Percentiles rank a stretch among this genome's conserved stretches.
These are phyloP conservation scores for Ceyx cyanopectus DNA, from an alignment of 2,113 vertebrate species.

Conservation along the genomic window DNA sequence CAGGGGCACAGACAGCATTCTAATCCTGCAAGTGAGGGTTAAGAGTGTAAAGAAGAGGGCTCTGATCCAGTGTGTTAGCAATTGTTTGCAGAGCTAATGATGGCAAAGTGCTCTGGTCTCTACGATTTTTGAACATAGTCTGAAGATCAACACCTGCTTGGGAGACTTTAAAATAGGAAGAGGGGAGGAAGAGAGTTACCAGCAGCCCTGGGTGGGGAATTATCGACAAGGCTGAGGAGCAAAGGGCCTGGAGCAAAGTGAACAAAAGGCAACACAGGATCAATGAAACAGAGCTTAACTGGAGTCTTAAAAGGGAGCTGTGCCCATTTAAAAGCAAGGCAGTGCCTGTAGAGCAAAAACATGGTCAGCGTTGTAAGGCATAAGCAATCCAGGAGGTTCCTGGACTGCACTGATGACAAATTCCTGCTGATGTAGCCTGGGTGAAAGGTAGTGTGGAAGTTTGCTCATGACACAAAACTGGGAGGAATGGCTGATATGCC, in stretches of 20 bases:
- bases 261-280: background rate
- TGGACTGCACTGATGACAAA: background rate
- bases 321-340: rapidly evolving
- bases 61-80: background rate
- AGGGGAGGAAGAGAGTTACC: background rate
- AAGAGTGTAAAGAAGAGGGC: background rate
- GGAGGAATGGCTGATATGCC: background rate
- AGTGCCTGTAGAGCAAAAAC: background rate
- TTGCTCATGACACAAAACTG: background rate
- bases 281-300: background rate
- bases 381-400: background rate
- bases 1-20: rapidly evolving
- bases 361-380: rapidly evolving
- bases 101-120: background rate
- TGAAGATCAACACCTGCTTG: background rate
- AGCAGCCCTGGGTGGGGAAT: background rate
- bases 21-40: background rate
- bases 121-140: background rate
- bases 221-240: background rate
- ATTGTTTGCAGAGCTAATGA: background rate
- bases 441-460: background rate
- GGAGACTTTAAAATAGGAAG: background rate
- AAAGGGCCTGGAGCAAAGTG: background rate
- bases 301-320: no score
- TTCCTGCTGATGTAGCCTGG: background rate